Evolutionary conservation across 2,888 invertebrate species (phyloP), one percentile per base, ranked within the genome.

Genomic region (Andrena hattorfiana): DNA sequence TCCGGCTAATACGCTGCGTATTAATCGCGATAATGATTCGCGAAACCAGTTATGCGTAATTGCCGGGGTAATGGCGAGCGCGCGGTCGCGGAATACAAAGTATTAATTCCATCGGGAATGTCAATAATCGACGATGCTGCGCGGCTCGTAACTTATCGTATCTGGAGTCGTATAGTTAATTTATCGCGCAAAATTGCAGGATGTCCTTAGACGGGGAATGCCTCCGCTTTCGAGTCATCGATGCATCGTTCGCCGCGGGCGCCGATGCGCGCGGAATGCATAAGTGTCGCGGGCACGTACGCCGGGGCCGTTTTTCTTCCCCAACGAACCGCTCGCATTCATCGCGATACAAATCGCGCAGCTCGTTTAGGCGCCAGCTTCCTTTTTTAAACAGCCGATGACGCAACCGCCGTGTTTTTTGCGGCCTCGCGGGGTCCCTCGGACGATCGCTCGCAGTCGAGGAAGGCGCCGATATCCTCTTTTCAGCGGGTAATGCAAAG

Each of bases 201-300:
- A 72, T 64, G 71, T 62, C 67, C 48, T 56, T 68, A 49, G 56
- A 49, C 42, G 49, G 64, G 56, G 54, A 56, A 62, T 60, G 48
- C 42, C 49, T 32, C 48, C 23, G 49, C 26, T 32, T 28, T 16
- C 16, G 62, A 89, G 85, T 91, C 88, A 89, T 88, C 87, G 89
- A 83, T 88, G 87, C 87, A 88, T 91, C 90, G 88, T 89, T 89
- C 89, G 87, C 85, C 69, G 75, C 69, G 69, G 64, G 35, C 69
- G 26, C 49, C 16, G 48, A 64, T 16, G 63, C 48, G 23, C 32
- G 2, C 2, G 35, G 78, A 79, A 75, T 79, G 56, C 20, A 8
- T 20, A 72, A 77, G 32, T 66, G 66, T 71, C 71, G 49, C 48
- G 16, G 3, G 3, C 10, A 6, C 35, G 63, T 30, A 59, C 59